Evolutionary conservation across 2,797 vertebrate species (phyloP).

Genomic region (Neosilurus mollespiculum): DNA sequence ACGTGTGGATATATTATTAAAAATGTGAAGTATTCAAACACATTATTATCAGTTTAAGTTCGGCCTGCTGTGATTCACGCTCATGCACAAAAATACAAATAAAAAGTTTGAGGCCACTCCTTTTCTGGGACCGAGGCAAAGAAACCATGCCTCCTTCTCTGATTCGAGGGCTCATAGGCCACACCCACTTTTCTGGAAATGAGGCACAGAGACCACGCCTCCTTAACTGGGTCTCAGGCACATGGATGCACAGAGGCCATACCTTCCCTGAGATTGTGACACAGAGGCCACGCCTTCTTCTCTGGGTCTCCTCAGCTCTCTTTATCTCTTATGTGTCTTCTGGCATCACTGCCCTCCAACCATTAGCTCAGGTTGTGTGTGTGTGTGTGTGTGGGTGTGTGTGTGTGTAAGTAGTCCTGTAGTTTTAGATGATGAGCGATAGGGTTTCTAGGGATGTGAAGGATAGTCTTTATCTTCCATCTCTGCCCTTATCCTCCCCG

Average conservation of each 20-base stretch:
- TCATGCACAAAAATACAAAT: not conserved
- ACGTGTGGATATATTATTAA: not conserved
- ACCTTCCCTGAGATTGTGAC: not conserved
- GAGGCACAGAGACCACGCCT: too few relatives aligned
- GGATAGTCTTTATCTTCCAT: constrained; percentile 20
- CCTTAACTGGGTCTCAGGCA: too few relatives aligned
- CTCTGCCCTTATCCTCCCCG: constrained; percentile 1
- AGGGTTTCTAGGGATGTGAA: constrained; percentile 23
- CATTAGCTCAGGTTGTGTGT: not conserved
- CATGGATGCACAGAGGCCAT: too few relatives aligned
- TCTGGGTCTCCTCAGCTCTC: not conserved
- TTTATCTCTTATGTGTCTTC: not conserved
- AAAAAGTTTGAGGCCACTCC: not conserved
- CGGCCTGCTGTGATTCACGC: not conserved
- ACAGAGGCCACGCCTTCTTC: too few relatives aligned
- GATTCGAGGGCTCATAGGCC: not conserved
- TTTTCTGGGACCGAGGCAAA: not conserved
- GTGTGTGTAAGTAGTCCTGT: constrained; percentile 8
- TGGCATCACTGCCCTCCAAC: not conserved
- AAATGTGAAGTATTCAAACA: not conserved
- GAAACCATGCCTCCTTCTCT: too few relatives aligned
- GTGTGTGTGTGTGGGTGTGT: constrained; percentile 11
- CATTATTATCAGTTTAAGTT: not conserved
- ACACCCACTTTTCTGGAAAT: too few relatives aligned
- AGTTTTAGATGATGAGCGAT: constrained; percentile 19